Percentiles rank a stretch among this genome's conserved stretches.
phyloP scores from a whole-genome alignment of 2,113 vertebrate genomes.

The Tinamus guttatus region DNA sequence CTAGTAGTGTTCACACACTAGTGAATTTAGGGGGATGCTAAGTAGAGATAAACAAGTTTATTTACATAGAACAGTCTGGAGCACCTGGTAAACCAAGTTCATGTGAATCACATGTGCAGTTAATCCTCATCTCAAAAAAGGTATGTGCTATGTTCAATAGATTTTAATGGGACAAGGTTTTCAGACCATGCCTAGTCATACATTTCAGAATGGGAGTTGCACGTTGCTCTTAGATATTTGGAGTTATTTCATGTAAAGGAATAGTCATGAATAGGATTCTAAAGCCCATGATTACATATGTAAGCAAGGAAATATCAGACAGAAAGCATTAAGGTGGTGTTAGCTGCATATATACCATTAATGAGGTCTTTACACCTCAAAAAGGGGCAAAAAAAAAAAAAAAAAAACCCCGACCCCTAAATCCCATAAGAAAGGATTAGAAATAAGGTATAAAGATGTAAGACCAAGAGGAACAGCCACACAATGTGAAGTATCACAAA shows the following conservation, averaged over 20 bases:
- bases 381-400: not conserved
- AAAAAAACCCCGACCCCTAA: fast-evolving
- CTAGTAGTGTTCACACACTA: not conserved
- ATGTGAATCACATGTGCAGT: not conserved
- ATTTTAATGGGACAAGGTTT: not conserved
- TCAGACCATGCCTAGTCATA: not conserved
- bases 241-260: not conserved
- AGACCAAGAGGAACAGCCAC: not conserved
- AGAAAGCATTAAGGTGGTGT: not conserved
- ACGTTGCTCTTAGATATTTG: not conserved
- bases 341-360: not conserved
- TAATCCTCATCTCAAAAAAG: not conserved
- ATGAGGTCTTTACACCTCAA: not conserved
- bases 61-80: not conserved
- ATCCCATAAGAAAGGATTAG: fast-evolving
- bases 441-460: not conserved
- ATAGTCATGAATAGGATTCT: not conserved
- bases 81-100: not conserved
- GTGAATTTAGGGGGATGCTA: not conserved
- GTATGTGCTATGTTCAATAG: not conserved
- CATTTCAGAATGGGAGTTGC: not conserved
- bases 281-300: not conserved
- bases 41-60: not conserved
- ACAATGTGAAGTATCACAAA: not conserved
- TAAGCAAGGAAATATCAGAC: not conserved